Evolutionary conservation across 2,888 invertebrate genomes (phyloP).

Genomic region (Tachina fera): DNA sequence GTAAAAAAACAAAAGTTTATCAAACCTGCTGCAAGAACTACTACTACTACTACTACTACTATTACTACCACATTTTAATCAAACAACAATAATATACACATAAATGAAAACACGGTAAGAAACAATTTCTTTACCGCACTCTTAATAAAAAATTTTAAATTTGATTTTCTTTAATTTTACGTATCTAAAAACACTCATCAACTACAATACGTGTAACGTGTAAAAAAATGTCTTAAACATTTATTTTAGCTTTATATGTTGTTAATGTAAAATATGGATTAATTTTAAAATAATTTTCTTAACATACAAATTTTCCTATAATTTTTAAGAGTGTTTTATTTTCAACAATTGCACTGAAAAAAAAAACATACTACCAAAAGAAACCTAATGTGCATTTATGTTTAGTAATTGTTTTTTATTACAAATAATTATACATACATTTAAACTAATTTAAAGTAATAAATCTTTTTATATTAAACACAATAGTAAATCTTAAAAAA

Average conservation of each 20-base stretch:
- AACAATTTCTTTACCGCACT: not conserved
- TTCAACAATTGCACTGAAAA: slow-evolving; percentile 54
- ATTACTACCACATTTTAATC: slow-evolving; percentile 12
- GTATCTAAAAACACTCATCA: slow-evolving; percentile 1
- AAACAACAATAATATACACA: slow-evolving; percentile 1
- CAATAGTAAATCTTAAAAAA: slow-evolving; percentile 47
- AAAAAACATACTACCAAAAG: slow-evolving; percentile 56
- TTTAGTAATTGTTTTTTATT: slow-evolving; percentile 61
- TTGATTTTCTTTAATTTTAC: slow-evolving; percentile 2
- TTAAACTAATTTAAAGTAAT: slow-evolving; percentile 38
- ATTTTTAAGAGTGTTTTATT: slow-evolving; percentile 44
- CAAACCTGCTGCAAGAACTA: slow-evolving; percentile 3
- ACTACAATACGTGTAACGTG: not conserved
- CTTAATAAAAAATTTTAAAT: not conserved
- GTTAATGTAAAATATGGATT: slow-evolving; percentile 48
- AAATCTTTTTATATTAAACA: slow-evolving; percentile 45
- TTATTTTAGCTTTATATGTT: slow-evolving; percentile 45
- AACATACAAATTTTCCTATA: slow-evolving; percentile 55
- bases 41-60: not conserved
- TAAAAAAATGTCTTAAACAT: slow-evolving; percentile 16
- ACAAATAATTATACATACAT: slow-evolving; percentile 42
- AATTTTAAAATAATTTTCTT: slow-evolving; percentile 10
- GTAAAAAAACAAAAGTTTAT: slow-evolving; percentile 28
- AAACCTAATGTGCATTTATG: slow-evolving; percentile 65
- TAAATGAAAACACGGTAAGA: slow-evolving; percentile 1